Base-by-base conservation (phyloP, 1,140 invertebrate species). In the Brachionus angularis region DNA sequence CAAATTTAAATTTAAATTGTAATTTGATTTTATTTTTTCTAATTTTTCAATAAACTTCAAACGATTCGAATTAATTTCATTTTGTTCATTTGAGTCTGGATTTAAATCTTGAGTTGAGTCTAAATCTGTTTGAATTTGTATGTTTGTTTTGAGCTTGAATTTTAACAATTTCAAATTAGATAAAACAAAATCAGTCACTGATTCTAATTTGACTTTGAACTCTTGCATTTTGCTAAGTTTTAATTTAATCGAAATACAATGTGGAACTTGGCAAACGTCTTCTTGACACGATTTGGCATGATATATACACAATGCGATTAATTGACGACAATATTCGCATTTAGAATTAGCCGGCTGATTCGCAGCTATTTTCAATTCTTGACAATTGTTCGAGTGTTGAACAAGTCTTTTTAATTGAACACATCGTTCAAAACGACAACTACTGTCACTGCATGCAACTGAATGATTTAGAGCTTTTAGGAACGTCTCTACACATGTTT, bases 301-400 rank as follows among this genome's bases (percentile, higher is more conserved):
- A n/a, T 39, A 18, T 10, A 36, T 21, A 50, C 53, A 61, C 21
- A 72, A 16, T 7, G 33, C 34, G 5, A 61, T 44, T n/a, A 72
- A 7, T 49, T 62, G 71, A 16, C 53, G 46, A 52, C 71, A 72
- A 34, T 29, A 14, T 18, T 72, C 27, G 39, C 71, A 72, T 25
- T 58, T 33, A 34, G n/a, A 27, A n/a, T 12, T 29, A 4, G 34
- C 23, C 12, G 14, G 7, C n/a, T n/a, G n/a, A n/a, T n/a, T n/a
- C n/a, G n/a, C n/a, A n/a, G n/a, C n/a, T n/a, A n/a, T 58, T 21
- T 49, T 69, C 14, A 49, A 29, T 49, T 58, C 44, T 58, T 55
- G 25, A 49, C 71, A 72, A 25, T 36, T 21, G 27, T 52, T 50
- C 1, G 33, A 58, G 34, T 72, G 71, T 14, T 49, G 42, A 0